Conservation (phyloP, 2,797 vertebrate species). For the Helostoma temminkii region DNA sequence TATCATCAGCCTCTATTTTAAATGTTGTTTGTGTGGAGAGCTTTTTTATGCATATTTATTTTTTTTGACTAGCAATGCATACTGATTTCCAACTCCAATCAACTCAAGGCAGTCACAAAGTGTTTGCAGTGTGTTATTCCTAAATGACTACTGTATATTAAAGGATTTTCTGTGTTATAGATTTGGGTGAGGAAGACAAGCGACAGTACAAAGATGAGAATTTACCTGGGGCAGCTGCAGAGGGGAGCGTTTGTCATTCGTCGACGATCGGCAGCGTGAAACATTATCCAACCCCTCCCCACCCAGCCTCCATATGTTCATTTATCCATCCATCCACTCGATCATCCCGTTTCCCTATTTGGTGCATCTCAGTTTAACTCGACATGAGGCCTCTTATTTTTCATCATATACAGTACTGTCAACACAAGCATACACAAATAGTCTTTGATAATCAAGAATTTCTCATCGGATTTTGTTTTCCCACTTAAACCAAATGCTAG, state of each 20-base stretch:
- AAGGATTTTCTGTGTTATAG: slow-evolving; percentile 72
- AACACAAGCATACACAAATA: not conserved
- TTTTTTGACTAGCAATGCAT: not conserved
- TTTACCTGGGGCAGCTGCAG: slow-evolving; percentile 98
- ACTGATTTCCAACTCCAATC: not conserved
- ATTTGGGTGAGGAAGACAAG: slow-evolving; percentile 99
- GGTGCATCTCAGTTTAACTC: slow-evolving; percentile 28
- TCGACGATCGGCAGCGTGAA: slow-evolving; percentile 94
- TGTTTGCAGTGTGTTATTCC: not conserved
- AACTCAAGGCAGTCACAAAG: not conserved
- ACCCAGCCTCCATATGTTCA: slow-evolving; percentile 30
- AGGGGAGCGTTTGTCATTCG: slow-evolving; percentile 98
- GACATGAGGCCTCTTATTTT: slow-evolving; percentile 27
- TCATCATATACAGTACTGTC: slow-evolving; percentile 4
- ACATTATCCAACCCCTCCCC: slow-evolving; percentile 1
- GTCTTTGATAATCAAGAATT: slow-evolving; percentile 7
- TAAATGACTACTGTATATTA: not conserved
- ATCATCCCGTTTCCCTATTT: not conserved
- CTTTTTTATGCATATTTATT: not conserved
- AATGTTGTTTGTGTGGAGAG: not conserved
- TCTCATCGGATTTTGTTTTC: slow-evolving; percentile 16
- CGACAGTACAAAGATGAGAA: slow-evolving; percentile 99
- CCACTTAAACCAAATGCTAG: slow-evolving; percentile 24
- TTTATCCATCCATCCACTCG: slow-evolving; percentile 15
- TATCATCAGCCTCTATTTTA: not conserved